Conservation (phyloP, 2,113 vertebrate species). For the Blennius ocellaris region DNA sequence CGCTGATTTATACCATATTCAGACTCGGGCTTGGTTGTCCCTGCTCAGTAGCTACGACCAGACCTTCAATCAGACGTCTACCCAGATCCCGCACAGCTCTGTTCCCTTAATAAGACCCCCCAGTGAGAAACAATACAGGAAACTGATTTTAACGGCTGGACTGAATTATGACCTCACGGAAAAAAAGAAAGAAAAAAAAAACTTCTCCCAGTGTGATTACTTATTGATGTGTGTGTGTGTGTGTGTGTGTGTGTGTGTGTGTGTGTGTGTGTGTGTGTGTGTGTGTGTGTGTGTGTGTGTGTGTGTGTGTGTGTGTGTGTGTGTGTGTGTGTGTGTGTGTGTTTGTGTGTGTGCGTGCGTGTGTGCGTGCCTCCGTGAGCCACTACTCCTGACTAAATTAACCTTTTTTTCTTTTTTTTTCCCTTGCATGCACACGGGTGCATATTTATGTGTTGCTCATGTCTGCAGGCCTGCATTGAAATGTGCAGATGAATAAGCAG, state of each 20-base stretch:
- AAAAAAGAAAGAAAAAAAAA: neutral
- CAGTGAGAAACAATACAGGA: conserved; percentile 23
- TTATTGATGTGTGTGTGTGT: conserved; percentile 28
- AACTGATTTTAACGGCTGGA: neutral
- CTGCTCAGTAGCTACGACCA: too few species aligned
- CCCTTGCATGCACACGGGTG: conserved; percentile 6
- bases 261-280: conserved; percentile 17
- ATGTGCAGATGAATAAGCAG: conserved; percentile 3
- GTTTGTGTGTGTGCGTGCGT: conserved; percentile 6
- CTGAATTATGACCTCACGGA: conserved; percentile 6
- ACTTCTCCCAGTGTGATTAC: conserved; percentile 19
- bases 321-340: conserved; percentile 17
- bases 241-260: conserved; percentile 27
- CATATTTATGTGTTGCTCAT: conserved; percentile 3
- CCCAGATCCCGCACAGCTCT: neutral
- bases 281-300: conserved; percentile 17
- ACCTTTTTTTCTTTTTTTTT: neutral
- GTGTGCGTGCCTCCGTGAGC: too few species aligned
- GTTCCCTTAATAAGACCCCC: conserved; percentile 2
- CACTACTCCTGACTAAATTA: neutral
- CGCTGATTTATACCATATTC: too few species aligned
- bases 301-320: conserved; percentile 17
- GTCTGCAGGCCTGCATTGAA: neutral
- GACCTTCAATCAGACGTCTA: too few species aligned
- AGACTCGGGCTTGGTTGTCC: too few species aligned